Percentiles rank a stretch among this genome's conserved stretches.
Evolutionary conservation across 2,113 vertebrate species (phyloP).

Genomic region (Thermophis baileyi): DNA sequence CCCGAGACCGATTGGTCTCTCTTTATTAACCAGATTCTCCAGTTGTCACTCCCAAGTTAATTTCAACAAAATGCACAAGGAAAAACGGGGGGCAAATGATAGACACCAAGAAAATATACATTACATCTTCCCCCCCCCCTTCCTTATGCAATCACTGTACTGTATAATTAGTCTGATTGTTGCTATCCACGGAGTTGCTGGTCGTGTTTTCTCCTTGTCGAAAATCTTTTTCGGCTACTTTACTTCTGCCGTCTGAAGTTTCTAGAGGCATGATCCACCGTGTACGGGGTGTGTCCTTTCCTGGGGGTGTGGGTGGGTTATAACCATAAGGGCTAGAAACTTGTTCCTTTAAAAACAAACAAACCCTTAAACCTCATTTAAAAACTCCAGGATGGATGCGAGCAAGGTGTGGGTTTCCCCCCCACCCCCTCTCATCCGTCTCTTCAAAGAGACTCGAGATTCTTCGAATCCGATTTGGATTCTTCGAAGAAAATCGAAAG

Average conservation of each 20-base stretch:
- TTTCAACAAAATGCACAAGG: no score
- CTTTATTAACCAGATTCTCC: neutral
- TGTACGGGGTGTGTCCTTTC: no score
- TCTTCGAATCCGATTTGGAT: no score
- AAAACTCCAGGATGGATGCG: neutral
- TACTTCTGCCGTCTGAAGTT: neutral
- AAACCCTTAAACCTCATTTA: neutral
- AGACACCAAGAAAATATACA: neutral
- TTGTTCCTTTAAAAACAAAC: neutral
- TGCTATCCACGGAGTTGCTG: no score
- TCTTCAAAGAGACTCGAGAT: no score
- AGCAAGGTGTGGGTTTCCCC: no score
- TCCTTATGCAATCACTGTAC: neutral
- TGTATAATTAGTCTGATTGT: neutral
- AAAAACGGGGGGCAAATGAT: neutral
- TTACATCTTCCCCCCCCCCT: neutral
- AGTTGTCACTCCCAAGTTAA: neutral
- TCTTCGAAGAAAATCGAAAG: no score
- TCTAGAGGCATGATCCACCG: neutral
- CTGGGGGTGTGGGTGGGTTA: neutral
- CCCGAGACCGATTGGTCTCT: no score
- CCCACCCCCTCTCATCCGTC: no score
- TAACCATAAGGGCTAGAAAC: neutral
- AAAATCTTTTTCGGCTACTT: neutral
- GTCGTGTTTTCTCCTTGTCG: no score